Evolutionary conservation across 2,113 vertebrate genomes (phyloP), one percentile per base, ranked within the genome.

Genomic region (Phyllostomus discolor): DNA sequence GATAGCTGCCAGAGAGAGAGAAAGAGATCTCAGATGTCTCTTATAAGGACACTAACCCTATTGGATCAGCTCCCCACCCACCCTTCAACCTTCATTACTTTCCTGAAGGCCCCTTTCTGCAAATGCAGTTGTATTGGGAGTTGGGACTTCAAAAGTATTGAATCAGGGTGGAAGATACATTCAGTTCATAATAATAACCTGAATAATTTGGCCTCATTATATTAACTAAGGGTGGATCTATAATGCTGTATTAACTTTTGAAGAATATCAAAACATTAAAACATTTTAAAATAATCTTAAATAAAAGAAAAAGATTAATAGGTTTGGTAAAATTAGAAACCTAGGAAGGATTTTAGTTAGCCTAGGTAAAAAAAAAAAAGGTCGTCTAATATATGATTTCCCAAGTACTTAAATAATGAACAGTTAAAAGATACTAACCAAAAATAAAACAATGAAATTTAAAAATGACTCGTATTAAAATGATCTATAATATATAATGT

Each of bases 401-500:
- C 12, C 91, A 91, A 73, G 73, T 90, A 94, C 43, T 88, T 84
- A 90, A 43, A 66, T 85, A 92, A 35, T 75, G 26, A 88, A 62
- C 22, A 94, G 66, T 93, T 94, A 7, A 83, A 92, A 97, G 91
- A 78, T 50, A 33, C n/a, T 84, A 72, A 90, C 6, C 50, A 64
- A 75, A 96, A 89, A 80, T 62, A 79, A 70, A 96, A 72, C 52
- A 82, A 10, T 38, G 6, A 73, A 69, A 83, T 41, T 62, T 43
- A 54, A 86, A 96, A 96, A 90, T 83, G 46, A 76, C 90, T 15
- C 94, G 69, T 97, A 72, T 97, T 96, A 79, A 90, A 96, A 84
- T 79, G 38, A 87, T 79, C 64, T 89, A 17, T 59, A 90, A 67
- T 92, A 8, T 88, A 22, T 80, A 26, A 10, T 38, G 7, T 4